Evolutionary conservation across 2,888 invertebrate species (phyloP), one percentile per base, ranked within the genome.

Genomic region (Phyllotreta cruciferae): DNA sequence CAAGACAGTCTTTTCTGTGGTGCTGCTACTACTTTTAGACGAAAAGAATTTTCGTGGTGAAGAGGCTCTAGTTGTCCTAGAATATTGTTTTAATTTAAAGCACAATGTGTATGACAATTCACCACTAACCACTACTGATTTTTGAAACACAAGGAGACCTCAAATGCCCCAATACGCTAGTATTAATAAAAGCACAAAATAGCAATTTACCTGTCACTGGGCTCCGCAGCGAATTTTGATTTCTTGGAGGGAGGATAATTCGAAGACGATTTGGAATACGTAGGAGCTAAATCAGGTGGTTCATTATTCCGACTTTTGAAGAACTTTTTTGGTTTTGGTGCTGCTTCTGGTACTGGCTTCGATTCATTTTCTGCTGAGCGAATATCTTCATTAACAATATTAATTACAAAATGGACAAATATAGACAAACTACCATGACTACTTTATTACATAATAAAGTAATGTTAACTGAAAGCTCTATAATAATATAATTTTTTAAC

Each of bases 281-380:
- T 63, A 1, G 70, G 56, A 7, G 70, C 66, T 49, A 70, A 66
- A 63, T 87, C 86, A 64, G 85, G 85, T 2, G 85, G 82, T 70
- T 88, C 87, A 13, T 87, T 85, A 81, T 91, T 92, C 56, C 92
- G 88, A 77, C 93, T 93, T 78, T 94, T 94, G 79, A 94, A 94
- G 81, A 94, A 94, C 79, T 94, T 94, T 78, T 93, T 92, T 47
- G 94, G 94, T 79, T 93, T 92, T 6, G 83, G 81, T 44, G 76
- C 71, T 71, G 84, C 83, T 58, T 84, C 73, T 6, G 66, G 62
- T 6, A 66, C 45, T 3, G 71, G 34, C 50, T 66, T 55, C 8
- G 63, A 24, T 64, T 72, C 70, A 34, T 69, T 70, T 66, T 72
- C 71, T 7, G 65, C 58, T 53, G 68, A 66, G 14, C 69, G 56